Evolutionary conservation across 2,888 invertebrate genomes (phyloP).

Genomic region (Xestia c-nigrum): DNA sequence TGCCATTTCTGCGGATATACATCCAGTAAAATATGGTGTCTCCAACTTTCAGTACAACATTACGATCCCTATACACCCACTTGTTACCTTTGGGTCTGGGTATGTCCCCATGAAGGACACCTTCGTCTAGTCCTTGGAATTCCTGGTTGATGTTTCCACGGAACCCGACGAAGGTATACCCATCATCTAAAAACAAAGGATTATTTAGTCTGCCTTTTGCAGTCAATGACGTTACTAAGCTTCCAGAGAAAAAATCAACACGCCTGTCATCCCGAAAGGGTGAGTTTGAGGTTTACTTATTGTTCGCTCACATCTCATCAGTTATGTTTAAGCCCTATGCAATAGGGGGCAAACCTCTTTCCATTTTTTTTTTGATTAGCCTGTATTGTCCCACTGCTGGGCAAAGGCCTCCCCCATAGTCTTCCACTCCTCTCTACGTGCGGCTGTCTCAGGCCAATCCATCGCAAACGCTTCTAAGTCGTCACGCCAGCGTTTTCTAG

Average conservation of each 20-base stretch:
- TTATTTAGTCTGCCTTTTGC: background rate
- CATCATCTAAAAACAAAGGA: conserved; percentile 85
- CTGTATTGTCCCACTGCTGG: too few species aligned
- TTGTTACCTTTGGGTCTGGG: conserved; percentile 89
- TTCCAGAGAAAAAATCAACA: background rate
- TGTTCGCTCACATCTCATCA: background rate
- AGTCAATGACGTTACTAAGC: background rate
- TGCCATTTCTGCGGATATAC: conserved; percentile 92
- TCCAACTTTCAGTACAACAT: conserved; percentile 90
- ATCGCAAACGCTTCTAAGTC: too few species aligned
- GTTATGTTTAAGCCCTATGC: background rate
- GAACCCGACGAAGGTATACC: conserved; percentile 87
- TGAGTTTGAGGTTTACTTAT: background rate
- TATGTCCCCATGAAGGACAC: conserved; percentile 92
- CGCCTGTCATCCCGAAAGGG: background rate
- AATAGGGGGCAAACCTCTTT: background rate
- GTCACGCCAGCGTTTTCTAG: too few species aligned
- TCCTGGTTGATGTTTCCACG: conserved; percentile 93
- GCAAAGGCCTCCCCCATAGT: too few species aligned
- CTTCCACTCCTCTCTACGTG: too few species aligned
- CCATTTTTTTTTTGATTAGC: too few species aligned
- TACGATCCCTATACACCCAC: conserved; percentile 92
- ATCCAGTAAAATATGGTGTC: conserved; percentile 94
- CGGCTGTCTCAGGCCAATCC: too few species aligned
- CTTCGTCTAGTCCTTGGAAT: conserved; percentile 92